Evolutionary conservation across 2,888 invertebrate species (phyloP), one percentile per base, ranked within the genome.

Genomic region (Nomada goodeniana): DNA sequence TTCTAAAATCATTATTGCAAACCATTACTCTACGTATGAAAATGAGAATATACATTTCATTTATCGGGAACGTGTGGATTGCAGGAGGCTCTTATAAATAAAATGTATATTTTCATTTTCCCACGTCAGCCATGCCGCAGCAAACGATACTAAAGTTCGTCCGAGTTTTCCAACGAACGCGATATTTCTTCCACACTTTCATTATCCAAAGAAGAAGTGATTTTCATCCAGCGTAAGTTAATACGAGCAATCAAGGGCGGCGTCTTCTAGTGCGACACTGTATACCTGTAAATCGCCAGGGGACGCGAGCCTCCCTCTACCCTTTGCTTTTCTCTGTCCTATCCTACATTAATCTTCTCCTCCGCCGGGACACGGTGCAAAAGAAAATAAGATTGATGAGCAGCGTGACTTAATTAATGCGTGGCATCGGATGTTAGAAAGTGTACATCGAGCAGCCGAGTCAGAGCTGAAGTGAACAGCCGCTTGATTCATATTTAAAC

Each of bases 361-460:
- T 78, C 80, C 77, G 78, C 80, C 77, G 78, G 81, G 86, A 80
- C 52, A 20, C 79, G 80, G 80, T 81, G 86, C 83, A 86, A 90
- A 89, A 91, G 90, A 89, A 91, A 89, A 90, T 88, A 91, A 91
- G 91, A 91, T 91, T 91, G 90, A 91, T 91, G 91, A 89, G 86
- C 86, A 83, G 85, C 89, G 84, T 78, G 82, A 81, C 89, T 90
- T 91, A 91, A 91, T 91, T 91, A 91, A 91, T 90, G 89, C 90
- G 83, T 89, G 83, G 83, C 89, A 85, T 80, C 76, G 69, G 80
- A 70, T 26, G 83, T 78, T 73, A 65, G 81, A 59, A 80, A 71
- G 80, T 7, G 76, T 83, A 80, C 76, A 82, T 76, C 80, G 77
- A 80, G 73, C 60, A 73, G 50, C 68, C 57, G 67, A 69, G 65